Evolutionary conservation across 2,888 invertebrate genomes (phyloP), one percentile per base, ranked within the genome.

Genomic region (Priocnemis perturbator): DNA sequence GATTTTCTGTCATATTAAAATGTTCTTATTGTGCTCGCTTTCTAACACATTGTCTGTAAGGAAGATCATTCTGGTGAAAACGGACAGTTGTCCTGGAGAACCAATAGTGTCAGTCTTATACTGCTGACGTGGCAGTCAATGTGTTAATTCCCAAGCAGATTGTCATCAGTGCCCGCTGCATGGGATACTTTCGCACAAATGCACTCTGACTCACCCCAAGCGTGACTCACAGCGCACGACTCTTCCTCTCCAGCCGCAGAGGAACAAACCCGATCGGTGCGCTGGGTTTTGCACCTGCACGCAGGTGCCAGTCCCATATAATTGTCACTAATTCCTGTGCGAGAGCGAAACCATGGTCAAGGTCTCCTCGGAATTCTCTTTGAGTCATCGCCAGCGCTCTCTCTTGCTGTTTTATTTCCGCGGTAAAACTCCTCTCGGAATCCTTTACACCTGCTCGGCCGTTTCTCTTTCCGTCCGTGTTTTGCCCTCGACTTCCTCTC

Each of bases 251-350:
- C 50, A 17, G n/a, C 17, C 7, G 50, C 17, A n/a, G 14, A 50
- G 50, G 50, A 20, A 50, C n/a, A 50, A 5, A 50, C 50, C 17
- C 5, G 37, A 37, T 37, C 11, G 7, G 11, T 1, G 37, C 11
- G 7, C 56, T 56, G 69, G 62, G 78, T 78, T 78, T 74, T 77
- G 77, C 79, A 69, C 59, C 73, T 70, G 80, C 75, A 71, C 77
- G 81, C 81, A 79, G 77, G 74, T 82, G 78, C 79, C 74, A 72
- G 76, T 63, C 68, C 73, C 69, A 70, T 75, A 77, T 83, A 78
- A 83, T 81, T 79, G 78, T 78, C 69, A 73, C 74, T 79, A 81
- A 79, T 83, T 81, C 69, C 76, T 81, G 64, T 72, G 77, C 71
- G 76, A 74, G 77, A 74, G 75, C 75, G 74, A 78, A 78, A 78